A percentile compares a stretch with the other conserved stretches of the same genome.
These are phyloP conservation scores for Paracanthobrama guichenoti DNA, from an alignment of 2,113 vertebrate genomes.

Conservation along the genomic window DNA sequence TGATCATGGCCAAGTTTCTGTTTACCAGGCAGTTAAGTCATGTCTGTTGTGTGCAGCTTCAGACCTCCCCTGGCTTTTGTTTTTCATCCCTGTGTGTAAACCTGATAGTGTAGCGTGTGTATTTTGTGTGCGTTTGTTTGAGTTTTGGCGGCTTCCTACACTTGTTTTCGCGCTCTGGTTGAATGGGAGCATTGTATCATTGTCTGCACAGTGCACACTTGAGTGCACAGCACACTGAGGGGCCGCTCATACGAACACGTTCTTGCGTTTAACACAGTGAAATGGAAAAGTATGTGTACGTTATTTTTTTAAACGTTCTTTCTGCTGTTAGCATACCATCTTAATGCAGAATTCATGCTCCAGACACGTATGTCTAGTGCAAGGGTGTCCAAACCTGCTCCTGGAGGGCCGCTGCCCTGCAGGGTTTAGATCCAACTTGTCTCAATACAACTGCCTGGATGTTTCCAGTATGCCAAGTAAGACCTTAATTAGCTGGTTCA, in stretches of 20 bases:
- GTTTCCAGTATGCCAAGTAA: too few relatives aligned
- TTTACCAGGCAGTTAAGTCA: slow-evolving; percentile 67
- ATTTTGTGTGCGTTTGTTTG: slow-evolving; percentile 16
- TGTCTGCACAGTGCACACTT: slow-evolving; percentile 32
- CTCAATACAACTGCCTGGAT: too few relatives aligned
- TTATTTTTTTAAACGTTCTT: not conserved
- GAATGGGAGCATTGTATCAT: slow-evolving; percentile 65
- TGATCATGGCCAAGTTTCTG: slow-evolving; percentile 75
- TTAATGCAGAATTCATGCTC: not conserved
- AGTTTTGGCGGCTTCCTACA: slow-evolving; percentile 43
- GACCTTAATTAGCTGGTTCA: too few relatives aligned
- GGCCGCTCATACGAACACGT: not conserved
- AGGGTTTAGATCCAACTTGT: too few relatives aligned
- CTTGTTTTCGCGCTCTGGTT: slow-evolving; percentile 61
- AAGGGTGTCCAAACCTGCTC: too few relatives aligned
- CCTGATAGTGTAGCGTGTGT: not conserved
- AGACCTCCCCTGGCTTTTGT: slow-evolving; percentile 67
- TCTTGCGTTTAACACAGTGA: not conserved
- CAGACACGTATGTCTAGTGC: not conserved
- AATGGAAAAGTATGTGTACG: not conserved
- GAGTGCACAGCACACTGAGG: not conserved
- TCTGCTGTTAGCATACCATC: not conserved
- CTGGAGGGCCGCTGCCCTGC: too few relatives aligned
- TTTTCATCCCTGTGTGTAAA: slow-evolving; percentile 26
- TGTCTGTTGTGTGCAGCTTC: slow-evolving; percentile 63